Base-by-base conservation (phyloP, 2,797 vertebrate genomes). In the Manis pentadactyla region DNA sequence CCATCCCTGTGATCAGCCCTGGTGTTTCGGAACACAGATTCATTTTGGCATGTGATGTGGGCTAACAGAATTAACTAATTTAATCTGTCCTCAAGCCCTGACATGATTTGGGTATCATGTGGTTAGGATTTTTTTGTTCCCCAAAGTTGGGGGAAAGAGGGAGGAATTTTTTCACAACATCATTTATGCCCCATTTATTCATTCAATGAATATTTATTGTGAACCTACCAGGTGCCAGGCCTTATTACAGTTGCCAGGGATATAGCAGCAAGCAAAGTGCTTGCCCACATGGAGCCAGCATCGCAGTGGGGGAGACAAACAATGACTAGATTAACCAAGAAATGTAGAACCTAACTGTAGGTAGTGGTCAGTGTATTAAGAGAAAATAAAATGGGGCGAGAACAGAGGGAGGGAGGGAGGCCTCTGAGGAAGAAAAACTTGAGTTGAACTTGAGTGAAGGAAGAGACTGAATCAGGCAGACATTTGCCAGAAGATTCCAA, bases 181-280 rank as follows among this genome's bases (percentile, higher is more conserved):
- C 75, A n/a, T 87, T 84, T 89, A 34, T 49, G 51, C 53, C 51
- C 78, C 81, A 34, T 82, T 81, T 64, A 57, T 89, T 78, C 82
- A 86, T 83, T 71, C 78, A 90, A 63, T 82, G 74, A 83, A 74
- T 68, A 73, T 31, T 74, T 90, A 7, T n/a, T 82, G 73, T 6
- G 10, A 59, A 25, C 31, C 66, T 64, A 31, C 71, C 39, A 7
- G 64, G 27, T 4, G 3, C 59, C 74, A 59, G 74, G 61, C 31
- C 31, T 18, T 53, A 8, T 23, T 46, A 57, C 2, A 23, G 42
- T 55, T 37, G 57, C 71, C 12, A 4, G 42, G 55, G 21, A 46
- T 5, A 55, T 3, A 46, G 81, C 13, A 27, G 27, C 31, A 37
- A 96, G 57, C 69, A 31, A 34, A 49, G 27, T 55, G n/a, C 61